A percentile compares a stretch with the other conserved stretches of the same genome.
Evolutionary conservation across 2,797 vertebrate species (phyloP).

Genomic region (Rhincodon typus): DNA sequence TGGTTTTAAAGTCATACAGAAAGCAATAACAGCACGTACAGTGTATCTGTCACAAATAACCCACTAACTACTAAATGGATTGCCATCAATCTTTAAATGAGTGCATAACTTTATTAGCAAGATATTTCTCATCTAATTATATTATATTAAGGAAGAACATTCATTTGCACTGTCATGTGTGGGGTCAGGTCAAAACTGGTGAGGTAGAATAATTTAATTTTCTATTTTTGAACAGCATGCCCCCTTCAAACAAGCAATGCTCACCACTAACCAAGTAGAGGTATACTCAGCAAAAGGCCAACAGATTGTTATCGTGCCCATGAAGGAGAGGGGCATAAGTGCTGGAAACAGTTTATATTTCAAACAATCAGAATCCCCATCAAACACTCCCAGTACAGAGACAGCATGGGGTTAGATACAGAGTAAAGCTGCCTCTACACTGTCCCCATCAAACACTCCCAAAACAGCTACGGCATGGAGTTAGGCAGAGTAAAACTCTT

Average conservation of each 20-base stretch:
- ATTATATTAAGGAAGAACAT: constrained; percentile 70
- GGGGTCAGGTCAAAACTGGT: constrained; percentile 42
- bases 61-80: constrained; percentile 68
- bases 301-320: not conserved
- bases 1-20: constrained; percentile 46
- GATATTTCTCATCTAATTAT: constrained; percentile 71
- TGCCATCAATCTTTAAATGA: constrained; percentile 81
- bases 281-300: not conserved
- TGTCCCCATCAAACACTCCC: not conserved
- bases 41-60: constrained; percentile 79
- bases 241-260: not conserved
- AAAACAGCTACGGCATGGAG: not conserved
- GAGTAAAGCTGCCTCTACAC: not conserved
- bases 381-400: not conserved
- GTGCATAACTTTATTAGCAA: constrained; percentile 79
- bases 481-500: not conserved
- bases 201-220: constrained; percentile 22
- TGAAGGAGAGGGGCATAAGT: not conserved
- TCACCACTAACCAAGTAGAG: not conserved
- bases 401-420: not conserved
- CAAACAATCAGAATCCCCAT: not conserved
- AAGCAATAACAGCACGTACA: constrained; percentile 62
- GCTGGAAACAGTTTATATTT: not conserved
- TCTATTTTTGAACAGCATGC: not conserved
- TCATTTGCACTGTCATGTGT: constrained; percentile 67